Evolutionary conservation across 2,797 vertebrate species (phyloP), one percentile per base, ranked within the genome.

Genomic region (Bradypodion ventrale): DNA sequence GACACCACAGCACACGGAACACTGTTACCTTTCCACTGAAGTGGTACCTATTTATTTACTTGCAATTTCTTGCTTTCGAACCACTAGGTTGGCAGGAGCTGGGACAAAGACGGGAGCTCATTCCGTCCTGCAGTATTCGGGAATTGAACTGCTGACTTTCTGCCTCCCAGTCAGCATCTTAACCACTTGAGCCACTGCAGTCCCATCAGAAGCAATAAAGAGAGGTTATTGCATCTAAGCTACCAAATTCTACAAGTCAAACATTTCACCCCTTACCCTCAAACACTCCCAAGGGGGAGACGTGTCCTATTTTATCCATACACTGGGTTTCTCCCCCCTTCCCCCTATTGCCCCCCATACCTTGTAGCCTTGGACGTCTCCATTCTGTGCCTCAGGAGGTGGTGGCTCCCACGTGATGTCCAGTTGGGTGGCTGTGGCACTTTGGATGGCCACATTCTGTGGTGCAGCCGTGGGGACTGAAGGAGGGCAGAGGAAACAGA

Each of bases 321-420:
- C 25, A 42, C 10, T 37, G 9, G n/a, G 70, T 42, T 35, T 13
- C 29, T 23, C 6, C 62, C 62, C 5, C 5, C 9, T 44, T 10
- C 37, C 1, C 21, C n/a, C 73, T 5, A 10, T 7, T 37, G 32
- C n/a, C n/a, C n/a, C n/a, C 25, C 0, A 0, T 95, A 99, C 98
- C 98, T 99, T 99, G 94, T 99, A 99, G 40, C 98, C 98, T 88
- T 99, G 98, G 82, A 99, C 98, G 95, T 99, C 98, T 78, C 98
- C 98, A 0, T 99, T 99, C 94, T 98, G 98, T 49, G 94, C 96
- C 21, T 98, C 96, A 1, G 95, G 83, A 0, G 98, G 98, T 0
- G 98, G 98, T 0, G 98, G 97, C 1, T 98, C 97, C 98, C 98
- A 99, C 0, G 95, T 97, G 92, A 99, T 97, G 1, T 99, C 98